A percentile compares a stretch with the other conserved stretches of the same genome.
These are phyloP conservation scores for Ophioninae sp. DNA, from an alignment of 2,888 invertebrate species.

Conservation along the genomic window DNA sequence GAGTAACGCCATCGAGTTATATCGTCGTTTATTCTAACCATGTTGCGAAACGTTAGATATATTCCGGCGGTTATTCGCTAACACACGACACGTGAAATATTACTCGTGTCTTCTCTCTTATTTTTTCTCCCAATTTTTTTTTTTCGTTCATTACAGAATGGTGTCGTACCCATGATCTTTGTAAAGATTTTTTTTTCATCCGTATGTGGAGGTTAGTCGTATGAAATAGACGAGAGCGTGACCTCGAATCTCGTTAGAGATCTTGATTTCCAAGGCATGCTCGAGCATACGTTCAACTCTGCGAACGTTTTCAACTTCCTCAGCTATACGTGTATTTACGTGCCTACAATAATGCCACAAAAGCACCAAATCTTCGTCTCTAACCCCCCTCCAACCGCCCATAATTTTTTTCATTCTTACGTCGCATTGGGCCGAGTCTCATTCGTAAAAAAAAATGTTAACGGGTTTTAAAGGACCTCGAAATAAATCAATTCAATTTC, in stretches of 20 bases:
- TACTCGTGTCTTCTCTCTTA: conserved; percentile 31
- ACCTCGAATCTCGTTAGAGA: conserved; percentile 53
- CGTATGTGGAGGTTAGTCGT: conserved; percentile 22
- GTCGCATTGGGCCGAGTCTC: neutral
- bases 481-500: conserved; percentile 50
- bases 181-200: conserved; percentile 32
- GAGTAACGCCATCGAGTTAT: conserved; percentile 53
- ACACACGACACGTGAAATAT: conserved; percentile 32
- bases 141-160: conserved; percentile 17
- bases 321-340: neutral
- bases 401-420: neutral
- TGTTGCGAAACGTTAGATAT: conserved; percentile 56
- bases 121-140: neutral
- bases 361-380: conserved; percentile 20
- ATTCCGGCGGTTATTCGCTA: conserved; percentile 32
- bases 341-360: conserved; percentile 27
- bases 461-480: conserved; percentile 53
- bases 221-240: conserved; percentile 47
- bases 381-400: neutral
- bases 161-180: conserved; percentile 8
- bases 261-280: conserved; percentile 51
- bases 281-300: conserved; percentile 37
- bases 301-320: neutral
- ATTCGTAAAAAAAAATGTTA: conserved; percentile 34
- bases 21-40: conserved; percentile 34